A percentile compares a stretch with the other conserved stretches of the same genome.
Evolutionary conservation across 2,888 invertebrate genomes (phyloP).

Genomic region (Ornithoptera priamus): DNA sequence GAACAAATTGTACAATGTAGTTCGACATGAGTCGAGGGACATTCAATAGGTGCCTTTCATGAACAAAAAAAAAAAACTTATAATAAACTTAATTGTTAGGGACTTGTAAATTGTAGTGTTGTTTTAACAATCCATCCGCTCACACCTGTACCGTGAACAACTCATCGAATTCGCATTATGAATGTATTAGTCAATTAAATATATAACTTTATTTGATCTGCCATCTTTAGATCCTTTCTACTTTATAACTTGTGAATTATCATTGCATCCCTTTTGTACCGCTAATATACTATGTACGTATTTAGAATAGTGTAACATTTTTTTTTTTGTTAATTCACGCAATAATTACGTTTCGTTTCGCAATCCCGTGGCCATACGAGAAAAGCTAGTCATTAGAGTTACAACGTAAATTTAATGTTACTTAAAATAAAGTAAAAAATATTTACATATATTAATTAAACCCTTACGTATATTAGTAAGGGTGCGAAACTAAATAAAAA

Average conservation of each 20-base stretch:
- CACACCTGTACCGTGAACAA: conserved; percentile 53
- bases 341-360: conserved; percentile 40
- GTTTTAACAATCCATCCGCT: conserved; percentile 71
- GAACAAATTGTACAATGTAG: conserved; percentile 56
- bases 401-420: conserved; percentile 75
- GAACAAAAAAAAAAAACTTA: conserved; percentile 55
- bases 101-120: conserved; percentile 68
- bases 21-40: conserved; percentile 65
- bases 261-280: conserved; percentile 1
- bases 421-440: conserved; percentile 58
- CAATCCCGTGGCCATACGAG: conserved; percentile 73
- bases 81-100: conserved; percentile 57
- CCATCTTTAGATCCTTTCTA: conserved; percentile 16
- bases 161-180: conserved; percentile 41
- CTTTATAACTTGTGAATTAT: background rate
- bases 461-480: conserved; percentile 70
- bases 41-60: conserved; percentile 78
- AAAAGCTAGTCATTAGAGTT: conserved; percentile 78
- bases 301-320: conserved; percentile 13
- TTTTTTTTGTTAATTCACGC: conserved; percentile 42
- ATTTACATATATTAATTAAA: conserved; percentile 67
- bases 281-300: conserved; percentile 13
- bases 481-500: conserved; percentile 58
- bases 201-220: conserved; percentile 23
- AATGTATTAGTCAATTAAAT: conserved; percentile 22